Evolutionary conservation across 2,113 vertebrate species (phyloP).

Genomic region (Puntigrus tetrazona): DNA sequence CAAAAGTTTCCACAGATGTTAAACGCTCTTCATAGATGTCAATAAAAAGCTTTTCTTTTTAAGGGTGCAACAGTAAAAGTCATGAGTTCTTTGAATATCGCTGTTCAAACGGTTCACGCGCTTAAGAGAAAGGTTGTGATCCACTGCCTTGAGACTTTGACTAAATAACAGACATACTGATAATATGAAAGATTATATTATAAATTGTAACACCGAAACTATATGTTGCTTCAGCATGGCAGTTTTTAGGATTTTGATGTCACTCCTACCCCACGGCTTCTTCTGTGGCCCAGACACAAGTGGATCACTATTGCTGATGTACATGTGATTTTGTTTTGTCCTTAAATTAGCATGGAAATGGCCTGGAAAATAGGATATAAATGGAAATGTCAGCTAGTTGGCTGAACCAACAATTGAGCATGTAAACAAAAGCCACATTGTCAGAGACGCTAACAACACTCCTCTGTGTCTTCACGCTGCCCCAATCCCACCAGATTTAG

Average conservation of each 20-base stretch:
- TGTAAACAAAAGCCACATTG: conserved; percentile 66
- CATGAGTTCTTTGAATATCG: not conserved
- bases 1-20: too few relatives aligned
- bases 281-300: conserved; percentile 57
- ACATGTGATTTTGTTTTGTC: conserved; percentile 64
- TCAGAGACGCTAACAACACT: conserved; percentile 70
- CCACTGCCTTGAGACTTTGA: not conserved
- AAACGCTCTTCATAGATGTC: too few relatives aligned
- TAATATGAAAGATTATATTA: not conserved
- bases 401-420: conserved; percentile 66
- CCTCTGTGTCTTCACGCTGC: conserved; percentile 67
- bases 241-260: not conserved
- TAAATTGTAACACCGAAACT: not conserved
- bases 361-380: conserved; percentile 72
- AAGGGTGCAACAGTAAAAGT: not conserved
- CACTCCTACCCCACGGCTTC: not conserved
- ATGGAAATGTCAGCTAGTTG: conserved; percentile 70
- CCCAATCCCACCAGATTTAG: conserved; percentile 61
- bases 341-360: conserved; percentile 74
- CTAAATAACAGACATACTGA: not conserved
- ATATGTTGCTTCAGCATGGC: not conserved
- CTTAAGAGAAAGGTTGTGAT: not conserved
- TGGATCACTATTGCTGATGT: conserved; percentile 70
- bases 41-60: too few relatives aligned
- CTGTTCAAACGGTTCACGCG: not conserved